phyloP scores from a whole-genome alignment of 1,140 invertebrate genomes.

The Pristionchus pacificus region DNA sequence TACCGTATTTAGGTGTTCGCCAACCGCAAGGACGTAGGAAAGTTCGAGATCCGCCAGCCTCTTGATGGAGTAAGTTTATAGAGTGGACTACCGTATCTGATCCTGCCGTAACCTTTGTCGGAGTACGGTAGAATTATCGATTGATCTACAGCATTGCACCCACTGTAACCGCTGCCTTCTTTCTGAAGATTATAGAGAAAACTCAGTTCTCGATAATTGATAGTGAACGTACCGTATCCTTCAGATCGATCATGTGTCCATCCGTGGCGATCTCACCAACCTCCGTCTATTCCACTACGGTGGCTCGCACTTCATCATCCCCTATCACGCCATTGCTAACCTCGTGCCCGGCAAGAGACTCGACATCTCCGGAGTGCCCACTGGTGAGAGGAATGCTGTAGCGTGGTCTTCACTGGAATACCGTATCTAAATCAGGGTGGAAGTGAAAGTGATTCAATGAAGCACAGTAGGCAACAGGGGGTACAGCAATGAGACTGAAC shows the following conservation, averaged over 20 bases:
- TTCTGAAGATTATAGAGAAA: too few relatives aligned
- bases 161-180: too few relatives aligned
- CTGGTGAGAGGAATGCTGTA: slow-evolving; percentile 30
- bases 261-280: slow-evolving; percentile 46
- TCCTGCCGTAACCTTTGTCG: too few relatives aligned
- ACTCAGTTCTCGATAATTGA: too few relatives aligned
- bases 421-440: too few relatives aligned
- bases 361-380: slow-evolving; percentile 52
- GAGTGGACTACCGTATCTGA: too few relatives aligned
- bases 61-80: slow-evolving; percentile 45
- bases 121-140: too few relatives aligned
- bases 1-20: slow-evolving; percentile 45
- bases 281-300: slow-evolving; percentile 55
- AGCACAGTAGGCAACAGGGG: too few relatives aligned
- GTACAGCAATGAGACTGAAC: too few relatives aligned
- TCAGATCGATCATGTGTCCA: slow-evolving; percentile 51
- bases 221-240: neutral
- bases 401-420: too few relatives aligned
- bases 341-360: slow-evolving; percentile 50
- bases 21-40: slow-evolving; percentile 49
- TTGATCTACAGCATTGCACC: neutral
- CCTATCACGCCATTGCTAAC: slow-evolving; percentile 53
- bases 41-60: slow-evolving; percentile 47
- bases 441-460: too few relatives aligned
- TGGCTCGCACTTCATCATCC: slow-evolving; percentile 47